Evolutionary conservation across 30 jellyfish, hydroid and myxozoan genomes (phyloP).

Genomic region (Chironex yamaguchii): DNA sequence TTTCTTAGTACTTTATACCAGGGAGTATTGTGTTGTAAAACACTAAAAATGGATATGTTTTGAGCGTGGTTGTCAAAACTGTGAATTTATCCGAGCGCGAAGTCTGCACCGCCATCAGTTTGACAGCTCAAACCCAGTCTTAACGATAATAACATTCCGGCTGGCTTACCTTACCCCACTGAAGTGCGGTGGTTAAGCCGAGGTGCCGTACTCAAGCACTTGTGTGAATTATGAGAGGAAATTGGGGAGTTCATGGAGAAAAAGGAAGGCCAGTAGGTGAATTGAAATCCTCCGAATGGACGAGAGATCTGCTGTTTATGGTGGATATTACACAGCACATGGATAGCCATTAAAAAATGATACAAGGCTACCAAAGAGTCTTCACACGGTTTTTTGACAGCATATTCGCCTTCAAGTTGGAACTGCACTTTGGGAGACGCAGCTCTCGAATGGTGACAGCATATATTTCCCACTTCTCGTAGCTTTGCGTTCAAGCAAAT

Average conservation of each 20-base stretch:
- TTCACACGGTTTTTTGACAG: slow-evolving; percentile 12
- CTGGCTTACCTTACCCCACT: slow-evolving; percentile 9
- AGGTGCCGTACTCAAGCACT: slow-evolving; percentile 21
- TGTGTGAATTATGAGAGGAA: slow-evolving; percentile 7
- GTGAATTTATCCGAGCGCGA: background rate
- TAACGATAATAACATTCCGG: background rate
- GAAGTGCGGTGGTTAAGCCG: slow-evolving; percentile 33
- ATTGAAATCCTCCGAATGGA: background rate
- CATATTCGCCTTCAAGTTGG: slow-evolving; percentile 1
- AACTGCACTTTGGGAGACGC: slow-evolving; percentile 36
- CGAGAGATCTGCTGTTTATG: slow-evolving; percentile 5
- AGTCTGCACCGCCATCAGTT: background rate
- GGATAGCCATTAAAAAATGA: slow-evolving; percentile 14
- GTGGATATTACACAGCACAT: slow-evolving; percentile 31
- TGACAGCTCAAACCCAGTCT: background rate
- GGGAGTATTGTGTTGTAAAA: no score
- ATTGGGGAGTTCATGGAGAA: slow-evolving; percentile 26
- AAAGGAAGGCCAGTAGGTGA: background rate
- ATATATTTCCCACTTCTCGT: slow-evolving; percentile 30
- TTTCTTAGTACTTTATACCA: no score
- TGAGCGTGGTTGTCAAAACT: slow-evolving; percentile 32
- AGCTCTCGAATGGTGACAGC: slow-evolving; percentile 3
- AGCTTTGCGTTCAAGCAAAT: background rate
- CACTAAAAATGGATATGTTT: slow-evolving; percentile 7
- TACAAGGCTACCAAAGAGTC: slow-evolving; percentile 18